These are phyloP conservation scores for Gymnopithys bicolor DNA, from an alignment of 2,797 vertebrate species.

Conservation along the genomic window DNA sequence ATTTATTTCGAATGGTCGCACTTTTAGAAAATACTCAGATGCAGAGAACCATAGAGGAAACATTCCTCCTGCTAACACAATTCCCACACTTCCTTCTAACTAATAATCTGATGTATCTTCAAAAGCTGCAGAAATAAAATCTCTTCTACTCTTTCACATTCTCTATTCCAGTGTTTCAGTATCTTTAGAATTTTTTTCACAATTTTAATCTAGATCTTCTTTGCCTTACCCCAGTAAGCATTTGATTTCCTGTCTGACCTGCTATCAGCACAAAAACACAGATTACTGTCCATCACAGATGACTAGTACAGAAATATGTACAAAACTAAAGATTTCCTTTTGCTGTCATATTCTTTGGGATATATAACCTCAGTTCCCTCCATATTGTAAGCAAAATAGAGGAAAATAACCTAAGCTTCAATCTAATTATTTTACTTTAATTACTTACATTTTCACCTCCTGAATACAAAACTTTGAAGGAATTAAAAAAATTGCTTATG, in stretches of 20 bases:
- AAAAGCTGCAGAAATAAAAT: background rate
- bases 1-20: background rate
- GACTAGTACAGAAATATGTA: background rate
- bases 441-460: background rate
- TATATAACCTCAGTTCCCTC: background rate
- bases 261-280: background rate
- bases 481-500: background rate
- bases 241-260: background rate
- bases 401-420: background rate
- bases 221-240: background rate
- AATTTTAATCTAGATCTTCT: background rate
- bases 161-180: background rate
- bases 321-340: background rate
- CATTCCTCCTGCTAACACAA: background rate
- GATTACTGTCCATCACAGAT: background rate
- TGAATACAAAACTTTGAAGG: background rate
- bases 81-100: background rate
- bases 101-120: background rate
- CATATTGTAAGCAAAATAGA: background rate
- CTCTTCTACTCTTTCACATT: background rate
- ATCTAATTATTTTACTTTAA: background rate
- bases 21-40: background rate
- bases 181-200: background rate
- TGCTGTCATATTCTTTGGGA: background rate
- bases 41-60: background rate